Evolutionary conservation across 2,888 invertebrate species (phyloP).

Genomic region (Parascotia fuliginaria): DNA sequence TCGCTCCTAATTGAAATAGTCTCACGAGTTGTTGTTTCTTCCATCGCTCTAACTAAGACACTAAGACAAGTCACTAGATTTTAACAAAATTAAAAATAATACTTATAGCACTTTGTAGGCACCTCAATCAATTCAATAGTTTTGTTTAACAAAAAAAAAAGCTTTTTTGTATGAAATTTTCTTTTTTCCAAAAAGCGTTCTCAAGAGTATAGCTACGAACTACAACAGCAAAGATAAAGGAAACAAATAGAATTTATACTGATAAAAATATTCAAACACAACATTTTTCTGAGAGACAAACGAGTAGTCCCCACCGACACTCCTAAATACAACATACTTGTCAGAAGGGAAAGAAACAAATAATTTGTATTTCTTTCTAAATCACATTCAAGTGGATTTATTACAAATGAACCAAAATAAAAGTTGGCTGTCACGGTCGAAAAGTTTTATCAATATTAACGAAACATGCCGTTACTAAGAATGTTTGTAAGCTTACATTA

Average conservation of each 20-base stretch:
- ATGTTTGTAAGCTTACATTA: no score
- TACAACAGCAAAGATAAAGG: constrained; percentile 17
- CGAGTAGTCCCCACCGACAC: constrained; percentile 23
- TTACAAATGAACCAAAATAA: constrained; percentile 42
- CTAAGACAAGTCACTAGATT: no score
- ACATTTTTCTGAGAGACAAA: constrained; percentile 31
- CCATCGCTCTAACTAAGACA: no score
- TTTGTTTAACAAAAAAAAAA: no score
- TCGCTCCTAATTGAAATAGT: no score
- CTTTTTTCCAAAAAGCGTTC: constrained; percentile 3
- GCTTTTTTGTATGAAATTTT: background rate
- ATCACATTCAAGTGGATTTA: constrained; percentile 44
- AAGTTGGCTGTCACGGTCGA: constrained; percentile 27
- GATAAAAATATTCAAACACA: constrained; percentile 26
- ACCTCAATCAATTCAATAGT: no score
- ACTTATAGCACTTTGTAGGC: no score
- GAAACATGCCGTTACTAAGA: constrained; percentile 14
- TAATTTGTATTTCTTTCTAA: constrained; percentile 45
- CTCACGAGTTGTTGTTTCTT: no score
- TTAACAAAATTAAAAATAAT: no score
- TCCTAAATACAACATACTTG: constrained; percentile 35
- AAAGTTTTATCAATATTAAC: constrained; percentile 37
- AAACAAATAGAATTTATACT: constrained; percentile 28
- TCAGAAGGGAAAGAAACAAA: constrained; percentile 41
- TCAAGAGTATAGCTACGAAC: constrained; percentile 12